Conservation (phyloP, 2,888 invertebrate genomes). For the Eucriotettix oculatus region DNA sequence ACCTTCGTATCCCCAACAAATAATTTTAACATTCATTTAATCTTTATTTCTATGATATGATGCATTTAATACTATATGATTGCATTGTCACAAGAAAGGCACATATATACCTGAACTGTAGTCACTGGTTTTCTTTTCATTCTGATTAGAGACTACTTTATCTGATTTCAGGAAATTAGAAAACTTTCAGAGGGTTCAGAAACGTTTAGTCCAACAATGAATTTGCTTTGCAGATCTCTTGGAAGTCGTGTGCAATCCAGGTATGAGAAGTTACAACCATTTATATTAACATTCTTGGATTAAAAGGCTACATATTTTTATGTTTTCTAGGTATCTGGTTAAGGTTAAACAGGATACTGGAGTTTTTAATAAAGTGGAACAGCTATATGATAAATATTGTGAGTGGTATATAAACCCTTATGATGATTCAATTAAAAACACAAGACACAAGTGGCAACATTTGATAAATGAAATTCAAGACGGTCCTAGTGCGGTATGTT, state of each 20-base stretch:
- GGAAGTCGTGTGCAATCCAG: slow-evolving; percentile 32
- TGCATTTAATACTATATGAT: not conserved
- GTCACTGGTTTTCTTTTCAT: no score
- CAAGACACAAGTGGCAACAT: slow-evolving; percentile 57
- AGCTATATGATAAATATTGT: slow-evolving; percentile 45
- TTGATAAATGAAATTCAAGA: slow-evolving; percentile 32
- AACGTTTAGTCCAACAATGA: slow-evolving; percentile 55
- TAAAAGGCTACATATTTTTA: slow-evolving; percentile 4
- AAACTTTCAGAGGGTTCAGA: slow-evolving; percentile 62
- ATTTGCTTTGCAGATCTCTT: slow-evolving; percentile 43
- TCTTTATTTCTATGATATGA: no score
- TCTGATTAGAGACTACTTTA: no score
- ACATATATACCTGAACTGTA: no score
- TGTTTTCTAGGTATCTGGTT: slow-evolving; percentile 37
- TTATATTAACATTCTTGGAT: not conserved
- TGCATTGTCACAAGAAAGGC: no score
- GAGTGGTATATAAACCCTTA: slow-evolving; percentile 38
- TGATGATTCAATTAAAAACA: slow-evolving; percentile 27
- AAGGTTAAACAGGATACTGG: slow-evolving; percentile 37
- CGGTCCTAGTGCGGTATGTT: slow-evolving; percentile 37
- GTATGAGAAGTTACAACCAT: not conserved
- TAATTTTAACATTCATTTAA: no score
- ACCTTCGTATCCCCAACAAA: no score
- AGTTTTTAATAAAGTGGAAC: slow-evolving; percentile 42
- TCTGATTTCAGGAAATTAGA: slow-evolving; percentile 42